Conservation (phyloP, 64 coral and sea anemone species). For the Exaiptasia diaphana region DNA sequence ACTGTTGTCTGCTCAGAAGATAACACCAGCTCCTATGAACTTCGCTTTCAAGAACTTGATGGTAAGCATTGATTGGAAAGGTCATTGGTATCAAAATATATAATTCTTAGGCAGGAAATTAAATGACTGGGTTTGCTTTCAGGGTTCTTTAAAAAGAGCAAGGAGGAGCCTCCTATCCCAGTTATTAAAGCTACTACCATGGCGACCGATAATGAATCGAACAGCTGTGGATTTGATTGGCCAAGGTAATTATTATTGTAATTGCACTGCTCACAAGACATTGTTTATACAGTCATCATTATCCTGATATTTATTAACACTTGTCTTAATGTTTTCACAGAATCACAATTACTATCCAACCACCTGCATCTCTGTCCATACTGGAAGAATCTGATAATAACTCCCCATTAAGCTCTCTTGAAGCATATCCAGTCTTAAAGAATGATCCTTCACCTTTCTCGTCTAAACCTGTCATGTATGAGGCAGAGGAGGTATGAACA, state of each 20-base stretch:
- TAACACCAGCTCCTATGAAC: constrained; percentile 29
- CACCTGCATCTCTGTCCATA: constrained; percentile 66
- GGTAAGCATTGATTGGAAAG: constrained; percentile 40
- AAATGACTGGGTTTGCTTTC: neutral
- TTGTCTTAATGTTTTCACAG: constrained; percentile 9
- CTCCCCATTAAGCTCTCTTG: constrained; percentile 85
- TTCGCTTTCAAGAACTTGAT: constrained; percentile 78
- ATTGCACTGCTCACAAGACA: neutral
- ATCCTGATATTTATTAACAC: neutral
- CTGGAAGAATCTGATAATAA: constrained; percentile 89
- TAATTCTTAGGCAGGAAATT: neutral
- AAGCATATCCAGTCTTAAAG: constrained; percentile 92
- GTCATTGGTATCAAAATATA: neutral
- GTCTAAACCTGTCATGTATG: constrained; percentile 97
- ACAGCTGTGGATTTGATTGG: constrained; percentile 85
- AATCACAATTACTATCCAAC: constrained; percentile 72
- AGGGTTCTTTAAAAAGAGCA: constrained; percentile 70
- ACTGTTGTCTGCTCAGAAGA: constrained; percentile 59
- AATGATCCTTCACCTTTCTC: constrained; percentile 85
- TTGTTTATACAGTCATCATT: neutral
- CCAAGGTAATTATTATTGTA: constrained; percentile 77
- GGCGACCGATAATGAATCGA: constrained; percentile 70
- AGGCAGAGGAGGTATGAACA: constrained; percentile 80
- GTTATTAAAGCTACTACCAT: constrained; percentile 59
- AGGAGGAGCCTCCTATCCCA: constrained; percentile 10